Evolutionary conservation across 2,113 vertebrate species (phyloP).

Genomic region (Phylloscopus trochilus): DNA sequence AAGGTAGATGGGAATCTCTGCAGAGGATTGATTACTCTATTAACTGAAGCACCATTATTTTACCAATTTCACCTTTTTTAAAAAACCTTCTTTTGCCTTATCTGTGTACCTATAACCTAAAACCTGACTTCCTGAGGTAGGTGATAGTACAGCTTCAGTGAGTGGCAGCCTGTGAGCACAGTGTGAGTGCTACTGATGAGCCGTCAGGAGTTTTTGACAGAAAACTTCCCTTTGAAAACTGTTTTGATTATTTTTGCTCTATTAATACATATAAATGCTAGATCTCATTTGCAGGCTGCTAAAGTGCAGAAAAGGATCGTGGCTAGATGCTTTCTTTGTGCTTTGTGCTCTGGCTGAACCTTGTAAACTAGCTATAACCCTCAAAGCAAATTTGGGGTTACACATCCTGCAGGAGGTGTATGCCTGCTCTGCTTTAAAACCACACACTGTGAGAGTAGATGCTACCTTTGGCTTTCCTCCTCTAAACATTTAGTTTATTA

Average conservation of each 20-base stretch:
- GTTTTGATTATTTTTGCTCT: neutral
- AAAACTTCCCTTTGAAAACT: neutral
- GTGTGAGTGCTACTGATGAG: neutral
- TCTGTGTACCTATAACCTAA: neutral
- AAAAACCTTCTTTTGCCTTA: neutral
- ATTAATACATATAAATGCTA: neutral
- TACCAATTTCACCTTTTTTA: neutral
- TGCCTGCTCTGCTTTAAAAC: neutral
- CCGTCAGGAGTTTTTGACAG: neutral
- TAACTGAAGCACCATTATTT: neutral
- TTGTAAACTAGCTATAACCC: neutral
- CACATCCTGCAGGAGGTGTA: neutral
- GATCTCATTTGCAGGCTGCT: neutral
- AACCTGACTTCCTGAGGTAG: neutral
- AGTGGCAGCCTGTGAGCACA: neutral
- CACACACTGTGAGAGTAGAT: rapidly evolving
- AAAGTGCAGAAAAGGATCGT: neutral
- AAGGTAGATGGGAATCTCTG: neutral
- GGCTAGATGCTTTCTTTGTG: neutral
- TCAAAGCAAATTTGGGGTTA: neutral
- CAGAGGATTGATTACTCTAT: neutral
- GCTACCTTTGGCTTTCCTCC: neutral
- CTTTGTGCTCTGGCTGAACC: neutral
- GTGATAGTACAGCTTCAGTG: neutral
- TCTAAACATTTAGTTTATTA: neutral